Evolutionary conservation across 2,888 invertebrate species (phyloP), one percentile per base, ranked within the genome.

Genomic region (Drosophila robusta): DNA sequence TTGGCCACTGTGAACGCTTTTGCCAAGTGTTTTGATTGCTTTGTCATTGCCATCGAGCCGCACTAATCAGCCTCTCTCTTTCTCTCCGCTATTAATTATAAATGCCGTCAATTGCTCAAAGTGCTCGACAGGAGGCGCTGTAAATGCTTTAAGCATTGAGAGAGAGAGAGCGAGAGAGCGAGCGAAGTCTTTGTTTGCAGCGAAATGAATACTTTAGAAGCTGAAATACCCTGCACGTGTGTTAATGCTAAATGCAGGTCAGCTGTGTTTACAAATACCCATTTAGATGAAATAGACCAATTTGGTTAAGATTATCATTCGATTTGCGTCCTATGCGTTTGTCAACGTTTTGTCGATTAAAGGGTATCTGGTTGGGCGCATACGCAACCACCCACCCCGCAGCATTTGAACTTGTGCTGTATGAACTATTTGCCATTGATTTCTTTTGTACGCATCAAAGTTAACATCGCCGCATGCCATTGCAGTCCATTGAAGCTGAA

Each of bases 1-100:
- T 85, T 85, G 84, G 67, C 78, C 89, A 65, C 77, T 84, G 81
- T 71, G 38, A 26, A 57, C 60, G 75, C 60, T 61, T 56, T 66
- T 61, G 60, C 63, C 86, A 87, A 84, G 89, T 80, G 84, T 83
- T 83, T 86, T 83, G 84, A 84, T 89, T 85, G 89, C 89, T 87
- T 85, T 85, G 84, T 89, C 84, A 75, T 89, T 75, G 78, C 61
- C 44, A 16, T 34, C 29, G 54, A 70, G 44, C 55, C 56, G 54
- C 72, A 65, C 86, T 82, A 82, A 82, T 87, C 82, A 83, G 62
- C 68, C 45, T 56, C 62, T 42, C 64, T 39, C 61, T 41, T 38
- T n/a, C 24, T 5, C 26, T n/a, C n/a, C 22, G 22, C 22, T 85
- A 89, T 84, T 85, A 85, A 89, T 85, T 85, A 83, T 89, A 89